Conservation (phyloP, 1,140 invertebrate genomes). For the Aphis gossypii region DNA sequence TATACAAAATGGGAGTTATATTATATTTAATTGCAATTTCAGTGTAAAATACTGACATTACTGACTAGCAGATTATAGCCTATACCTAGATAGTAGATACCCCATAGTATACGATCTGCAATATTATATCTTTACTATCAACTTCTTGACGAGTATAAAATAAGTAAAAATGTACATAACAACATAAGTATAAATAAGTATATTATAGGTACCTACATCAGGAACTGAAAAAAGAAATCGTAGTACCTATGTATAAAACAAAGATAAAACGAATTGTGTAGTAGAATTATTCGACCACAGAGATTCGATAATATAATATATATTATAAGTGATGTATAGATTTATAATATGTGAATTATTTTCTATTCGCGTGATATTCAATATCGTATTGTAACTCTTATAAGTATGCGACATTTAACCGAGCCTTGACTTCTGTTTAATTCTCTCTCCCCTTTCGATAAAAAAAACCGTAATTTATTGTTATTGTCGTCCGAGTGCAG, state of each 20-base stretch:
- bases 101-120: too few relatives aligned
- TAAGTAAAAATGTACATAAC: neutral
- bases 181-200: too few relatives aligned
- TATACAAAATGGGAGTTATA: neutral
- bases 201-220: neutral
- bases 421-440: conserved; percentile 37
- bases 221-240: neutral
- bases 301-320: neutral
- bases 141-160: neutral
- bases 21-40: neutral
- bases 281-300: neutral
- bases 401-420: neutral
- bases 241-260: neutral
- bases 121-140: too few relatives aligned
- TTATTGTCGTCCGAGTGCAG: neutral
- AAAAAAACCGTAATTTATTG: neutral
- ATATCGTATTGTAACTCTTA: neutral
- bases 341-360: too few relatives aligned
- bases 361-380: neutral
- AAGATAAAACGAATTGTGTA: neutral
- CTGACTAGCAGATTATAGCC: neutral
- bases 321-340: neutral
- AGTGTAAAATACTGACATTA: neutral
- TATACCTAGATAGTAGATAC: too few relatives aligned
- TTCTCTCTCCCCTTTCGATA: conserved; percentile 11